Base-by-base conservation (phyloP, 2,113 vertebrate species). In the Opisthocomus hoazin region DNA sequence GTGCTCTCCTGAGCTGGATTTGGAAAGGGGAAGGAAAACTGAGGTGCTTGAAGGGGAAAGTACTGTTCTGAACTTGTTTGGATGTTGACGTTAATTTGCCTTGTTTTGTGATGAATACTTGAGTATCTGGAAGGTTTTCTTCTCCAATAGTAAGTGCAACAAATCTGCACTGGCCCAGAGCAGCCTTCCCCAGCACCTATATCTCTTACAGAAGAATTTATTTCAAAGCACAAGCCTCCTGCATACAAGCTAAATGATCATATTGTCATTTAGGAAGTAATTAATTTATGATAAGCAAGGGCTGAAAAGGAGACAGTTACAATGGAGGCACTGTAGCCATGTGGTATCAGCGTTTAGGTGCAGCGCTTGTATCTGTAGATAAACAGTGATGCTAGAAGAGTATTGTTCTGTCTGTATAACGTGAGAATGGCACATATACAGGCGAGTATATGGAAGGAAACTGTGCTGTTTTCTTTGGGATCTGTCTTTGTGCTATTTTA, bases 401-500 rank as follows among this genome's bases (percentile, higher is more conserved):
- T 2, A 0, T 83, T 73, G 29, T 57, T 93, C 16, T 1, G 27
- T 54, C 75, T 69, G 48, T 64, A 76, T 70, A 71, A 81, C 14
- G 5, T 21, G 23, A 78, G 58, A 73, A 75, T 39, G 60, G 41
- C 79, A 39, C 12, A 36, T 36, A 45, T 39, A 34, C 18, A 45
- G 30, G 34, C 3, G 3, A 66, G 43, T 69, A 20, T 13, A 24
- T 48, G 36, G 71, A 91, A 90, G 63, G 58, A 83, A 83, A 74
- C 34, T 5, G 21, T 58, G 56, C 45, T 84, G 7, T 90, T 93
- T 92, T 71, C 64, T 92, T 77, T 90, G 60, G 89, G 56, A 74
- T 29, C 51, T 88, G 68, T 46, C 39, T 92, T 89, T 96, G 76
- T 94, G 75, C 77, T 95, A 45, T 95, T 93, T 94, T 80, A 75